Evolutionary conservation across 2,113 vertebrate species (phyloP).

Genomic region (Atherinomorus stipes): DNA sequence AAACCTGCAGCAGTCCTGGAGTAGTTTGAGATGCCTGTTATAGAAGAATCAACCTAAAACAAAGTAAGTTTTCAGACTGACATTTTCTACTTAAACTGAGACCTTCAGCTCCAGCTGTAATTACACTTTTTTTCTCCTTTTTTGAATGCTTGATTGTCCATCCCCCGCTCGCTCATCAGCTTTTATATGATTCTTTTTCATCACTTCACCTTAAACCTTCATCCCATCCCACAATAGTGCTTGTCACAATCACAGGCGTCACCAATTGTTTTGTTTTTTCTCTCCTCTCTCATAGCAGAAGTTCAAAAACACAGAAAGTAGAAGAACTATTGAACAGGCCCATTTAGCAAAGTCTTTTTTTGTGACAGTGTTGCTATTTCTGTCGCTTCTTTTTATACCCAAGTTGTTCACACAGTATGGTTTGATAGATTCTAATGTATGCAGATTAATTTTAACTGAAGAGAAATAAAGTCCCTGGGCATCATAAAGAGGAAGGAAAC

Average conservation of each 20-base stretch:
- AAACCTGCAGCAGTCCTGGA: no score
- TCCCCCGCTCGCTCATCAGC: not conserved
- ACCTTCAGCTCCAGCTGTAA: conserved; percentile 3
- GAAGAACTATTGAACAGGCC: conserved; percentile 21
- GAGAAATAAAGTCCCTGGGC: not conserved
- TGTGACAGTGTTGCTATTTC: conserved; percentile 72
- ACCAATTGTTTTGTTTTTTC: not conserved
- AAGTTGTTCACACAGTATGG: conserved; percentile 57
- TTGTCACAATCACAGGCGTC: conserved; percentile 38
- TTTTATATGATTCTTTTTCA: conserved; percentile 16
- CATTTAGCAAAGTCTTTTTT: conserved; percentile 34
- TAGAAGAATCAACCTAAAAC: not conserved
- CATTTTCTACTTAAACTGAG: no score
- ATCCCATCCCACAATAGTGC: conserved; percentile 2
- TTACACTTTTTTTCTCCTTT: not conserved
- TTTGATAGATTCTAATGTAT: conserved; percentile 62
- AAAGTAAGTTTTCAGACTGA: not conserved
- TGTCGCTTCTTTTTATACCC: conserved; percentile 46
- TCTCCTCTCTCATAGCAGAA: conserved; percentile 9
- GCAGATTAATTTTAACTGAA: conserved; percentile 22
- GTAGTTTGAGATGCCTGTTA: not conserved
- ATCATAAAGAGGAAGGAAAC: no score
- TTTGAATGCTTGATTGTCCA: not conserved
- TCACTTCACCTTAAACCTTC: conserved; percentile 9
- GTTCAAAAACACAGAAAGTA: conserved; percentile 45